Conservation (phyloP, 53 echinoderm and acorn worm species). For the Zoroaster sp. region DNA sequence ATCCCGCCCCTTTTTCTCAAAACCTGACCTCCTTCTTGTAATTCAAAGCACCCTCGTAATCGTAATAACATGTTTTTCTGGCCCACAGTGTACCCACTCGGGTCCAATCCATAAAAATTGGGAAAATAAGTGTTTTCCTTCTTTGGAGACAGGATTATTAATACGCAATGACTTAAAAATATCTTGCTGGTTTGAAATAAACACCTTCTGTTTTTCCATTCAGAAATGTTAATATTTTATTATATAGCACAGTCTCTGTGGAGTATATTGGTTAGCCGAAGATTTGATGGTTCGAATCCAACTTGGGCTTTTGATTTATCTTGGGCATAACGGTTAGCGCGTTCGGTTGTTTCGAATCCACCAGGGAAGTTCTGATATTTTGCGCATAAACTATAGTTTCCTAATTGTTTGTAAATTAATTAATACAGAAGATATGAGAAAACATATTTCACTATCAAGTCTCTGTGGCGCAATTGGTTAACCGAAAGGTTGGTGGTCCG, state of each 20-base stretch:
- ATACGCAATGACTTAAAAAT: no score
- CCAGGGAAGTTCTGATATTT: background rate
- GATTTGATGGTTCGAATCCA: no score
- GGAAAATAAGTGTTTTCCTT: no score
- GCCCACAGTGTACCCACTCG: background rate
- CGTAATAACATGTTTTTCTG: background rate
- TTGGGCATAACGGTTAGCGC: background rate
- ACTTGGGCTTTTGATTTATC: no score
- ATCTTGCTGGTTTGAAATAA: no score
- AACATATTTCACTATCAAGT: background rate
- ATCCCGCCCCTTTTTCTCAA: no score
- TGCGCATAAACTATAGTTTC: background rate
- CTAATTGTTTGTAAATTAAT: background rate
- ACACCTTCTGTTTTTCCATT: no score
- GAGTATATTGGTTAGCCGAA: no score
- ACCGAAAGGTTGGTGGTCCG: background rate
- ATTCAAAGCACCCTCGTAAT: background rate
- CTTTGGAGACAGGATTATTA: no score
- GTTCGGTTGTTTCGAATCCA: background rate
- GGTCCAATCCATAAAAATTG: background rate
- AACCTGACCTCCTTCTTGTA: background rate
- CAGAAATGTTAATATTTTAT: no score
- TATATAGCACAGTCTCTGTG: no score
- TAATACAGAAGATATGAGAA: background rate
- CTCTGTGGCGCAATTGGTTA: constrained; percentile 5